Percentiles rank a stretch among this genome's conserved stretches.
Conservation (phyloP, 2,797 vertebrate species). For the Hypotaenidia philippensis region DNA sequence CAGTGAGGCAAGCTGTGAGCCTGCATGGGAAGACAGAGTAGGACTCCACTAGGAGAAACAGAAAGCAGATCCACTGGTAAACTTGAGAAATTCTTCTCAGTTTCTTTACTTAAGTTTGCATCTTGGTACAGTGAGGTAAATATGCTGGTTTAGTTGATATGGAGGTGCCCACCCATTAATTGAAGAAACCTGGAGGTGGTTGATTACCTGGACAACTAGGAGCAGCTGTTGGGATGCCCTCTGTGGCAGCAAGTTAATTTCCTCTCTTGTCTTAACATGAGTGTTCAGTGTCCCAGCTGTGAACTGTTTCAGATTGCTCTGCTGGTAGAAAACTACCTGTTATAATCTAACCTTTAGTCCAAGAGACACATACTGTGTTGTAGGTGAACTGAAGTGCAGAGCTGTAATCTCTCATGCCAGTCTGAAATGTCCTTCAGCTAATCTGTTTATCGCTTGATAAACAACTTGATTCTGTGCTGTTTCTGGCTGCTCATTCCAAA, state of each 20-base stretch:
- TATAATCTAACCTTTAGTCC: background rate
- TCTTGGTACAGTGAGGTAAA: background rate
- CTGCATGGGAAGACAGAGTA: accelerated
- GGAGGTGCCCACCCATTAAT: background rate
- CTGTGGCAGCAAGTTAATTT: background rate
- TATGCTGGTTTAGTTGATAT: background rate
- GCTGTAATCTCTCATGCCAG: background rate
- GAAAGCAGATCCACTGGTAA: background rate
- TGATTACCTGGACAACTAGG: background rate
- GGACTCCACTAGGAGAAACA: background rate
- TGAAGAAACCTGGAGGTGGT: background rate
- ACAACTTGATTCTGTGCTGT: background rate
- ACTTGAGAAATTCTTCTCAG: background rate
- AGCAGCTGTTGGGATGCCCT: background rate
- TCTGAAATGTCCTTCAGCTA: background rate
- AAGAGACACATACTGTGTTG: background rate
- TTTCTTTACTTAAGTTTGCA: background rate
- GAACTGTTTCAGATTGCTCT: background rate
- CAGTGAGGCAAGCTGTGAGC: background rate
- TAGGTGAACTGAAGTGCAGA: background rate
- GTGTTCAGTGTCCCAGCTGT: background rate
- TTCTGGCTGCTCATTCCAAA: background rate
- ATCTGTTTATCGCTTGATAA: background rate
- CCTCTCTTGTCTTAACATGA: background rate
- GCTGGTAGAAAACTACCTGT: background rate